Conservation (phyloP, 1,140 invertebrate species). For the Galendromus occidentalis region DNA sequence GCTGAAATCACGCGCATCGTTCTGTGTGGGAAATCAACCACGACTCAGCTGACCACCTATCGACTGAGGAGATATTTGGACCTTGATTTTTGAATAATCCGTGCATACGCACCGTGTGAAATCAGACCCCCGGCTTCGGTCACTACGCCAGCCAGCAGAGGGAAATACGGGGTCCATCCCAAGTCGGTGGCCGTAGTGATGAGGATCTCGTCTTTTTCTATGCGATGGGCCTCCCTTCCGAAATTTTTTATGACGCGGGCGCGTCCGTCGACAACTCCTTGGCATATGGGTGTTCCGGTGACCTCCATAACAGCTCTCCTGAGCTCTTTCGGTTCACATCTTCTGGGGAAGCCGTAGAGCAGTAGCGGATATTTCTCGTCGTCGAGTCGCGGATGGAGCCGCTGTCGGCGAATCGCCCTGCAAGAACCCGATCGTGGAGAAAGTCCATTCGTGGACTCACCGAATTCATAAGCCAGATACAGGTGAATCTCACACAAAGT, state of each 20-base stretch:
- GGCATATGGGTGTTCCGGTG: conserved; percentile 45
- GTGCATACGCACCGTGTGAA: not conserved
- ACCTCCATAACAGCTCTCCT: conserved; percentile 20
- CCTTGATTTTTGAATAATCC: no score
- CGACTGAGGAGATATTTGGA: no score
- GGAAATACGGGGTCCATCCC: not conserved
- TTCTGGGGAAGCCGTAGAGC: not conserved
- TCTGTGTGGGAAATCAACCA: no score
- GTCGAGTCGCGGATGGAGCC: not conserved
- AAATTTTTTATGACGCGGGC: conserved; percentile 42
- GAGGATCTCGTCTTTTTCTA: conserved; percentile 20
- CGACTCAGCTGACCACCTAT: no score
- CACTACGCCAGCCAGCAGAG: not conserved
- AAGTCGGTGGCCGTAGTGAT: not conserved
- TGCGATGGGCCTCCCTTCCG: conserved; percentile 13
- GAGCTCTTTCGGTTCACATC: not conserved
- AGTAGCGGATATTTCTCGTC: not conserved
- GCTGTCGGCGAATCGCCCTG: not conserved
- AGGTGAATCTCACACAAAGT: no score
- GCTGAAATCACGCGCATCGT: no score
- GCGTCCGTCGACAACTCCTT: conserved; percentile 40
- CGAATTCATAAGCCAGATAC: no score
- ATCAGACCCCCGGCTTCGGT: not conserved
- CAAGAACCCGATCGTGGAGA: no score
- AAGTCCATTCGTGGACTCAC: no score